A percentile compares a stretch with the other conserved stretches of the same genome.
These are phyloP conservation scores for Aphrophora alni DNA, from an alignment of 2,888 invertebrate species.

Conservation along the genomic window DNA sequence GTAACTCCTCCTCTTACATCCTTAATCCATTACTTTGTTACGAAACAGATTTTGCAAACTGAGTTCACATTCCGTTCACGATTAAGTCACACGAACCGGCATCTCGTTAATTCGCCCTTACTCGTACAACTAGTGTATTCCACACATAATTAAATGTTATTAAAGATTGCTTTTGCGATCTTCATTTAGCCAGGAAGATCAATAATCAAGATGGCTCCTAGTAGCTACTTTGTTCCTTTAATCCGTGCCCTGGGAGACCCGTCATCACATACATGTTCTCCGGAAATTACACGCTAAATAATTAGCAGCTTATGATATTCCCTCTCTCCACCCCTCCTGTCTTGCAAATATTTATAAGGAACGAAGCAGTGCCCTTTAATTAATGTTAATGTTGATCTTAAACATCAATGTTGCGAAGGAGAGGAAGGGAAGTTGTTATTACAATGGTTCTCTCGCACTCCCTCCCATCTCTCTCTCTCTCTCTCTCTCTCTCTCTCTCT, in stretches of 20 bases:
- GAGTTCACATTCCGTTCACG: too few relatives aligned
- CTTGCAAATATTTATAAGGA: neutral
- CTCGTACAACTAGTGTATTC: too few relatives aligned
- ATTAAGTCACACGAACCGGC: neutral
- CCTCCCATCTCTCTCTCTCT: neutral
- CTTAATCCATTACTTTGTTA: neutral
- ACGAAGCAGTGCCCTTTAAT: neutral
- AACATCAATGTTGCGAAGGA: neutral
- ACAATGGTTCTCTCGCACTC: neutral
- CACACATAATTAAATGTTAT: neutral
- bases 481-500: neutral
- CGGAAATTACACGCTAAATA: conserved; percentile 35
- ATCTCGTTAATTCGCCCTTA: neutral
- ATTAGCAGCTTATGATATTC: conserved; percentile 25
- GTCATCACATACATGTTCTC: neutral
- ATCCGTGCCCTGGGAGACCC: neutral
- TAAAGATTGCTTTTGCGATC: neutral
- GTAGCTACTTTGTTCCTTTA: neutral
- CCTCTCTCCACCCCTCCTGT: too few relatives aligned
- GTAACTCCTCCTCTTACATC: too few relatives aligned
- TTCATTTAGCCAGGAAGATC: neutral
- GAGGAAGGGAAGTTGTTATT: neutral
- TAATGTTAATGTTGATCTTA: conserved; percentile 7
- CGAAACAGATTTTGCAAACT: neutral
- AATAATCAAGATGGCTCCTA: neutral